phyloP scores from a whole-genome alignment of 1,140 invertebrate species.

The Conus betulinus region DNA sequence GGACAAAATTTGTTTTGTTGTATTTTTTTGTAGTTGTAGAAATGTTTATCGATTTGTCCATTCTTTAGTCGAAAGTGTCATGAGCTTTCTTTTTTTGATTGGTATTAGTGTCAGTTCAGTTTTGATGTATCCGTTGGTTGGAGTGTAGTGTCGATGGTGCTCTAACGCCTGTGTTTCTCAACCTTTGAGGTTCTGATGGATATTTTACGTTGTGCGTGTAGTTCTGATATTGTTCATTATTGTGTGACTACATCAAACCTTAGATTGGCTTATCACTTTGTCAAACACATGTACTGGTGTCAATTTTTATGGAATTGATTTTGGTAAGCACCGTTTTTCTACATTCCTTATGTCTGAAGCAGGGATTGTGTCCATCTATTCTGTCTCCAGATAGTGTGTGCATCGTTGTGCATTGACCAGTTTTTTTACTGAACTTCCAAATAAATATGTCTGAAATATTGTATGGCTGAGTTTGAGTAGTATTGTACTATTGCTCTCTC shows the following conservation, averaged over 20 bases:
- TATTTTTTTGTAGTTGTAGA: not conserved
- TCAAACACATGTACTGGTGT: not conserved
- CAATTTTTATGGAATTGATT: not conserved
- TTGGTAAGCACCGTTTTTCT: not conserved
- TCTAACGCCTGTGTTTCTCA: not conserved
- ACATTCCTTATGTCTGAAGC: not conserved
- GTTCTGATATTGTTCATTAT: not conserved
- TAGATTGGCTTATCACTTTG: not conserved
- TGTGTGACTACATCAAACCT: not conserved
- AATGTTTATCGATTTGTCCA: not conserved
- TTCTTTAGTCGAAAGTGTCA: not conserved
- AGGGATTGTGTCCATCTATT: not conserved
- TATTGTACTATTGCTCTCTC: not conserved
- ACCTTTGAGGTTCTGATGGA: not conserved
- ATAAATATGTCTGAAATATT: slow-evolving; percentile 2
- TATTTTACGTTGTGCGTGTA: not conserved
- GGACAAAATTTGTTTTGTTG: not conserved
- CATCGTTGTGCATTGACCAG: not conserved
- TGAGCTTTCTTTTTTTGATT: not conserved
- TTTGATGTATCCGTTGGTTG: not conserved
- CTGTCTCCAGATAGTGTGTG: not conserved
- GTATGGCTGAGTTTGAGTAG: not conserved
- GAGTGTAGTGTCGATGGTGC: not conserved
- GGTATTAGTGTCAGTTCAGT: not conserved
- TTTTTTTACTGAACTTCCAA: slow-evolving; percentile 5